Percentiles rank a stretch among this genome's conserved stretches.
Evolutionary conservation across 2,797 vertebrate genomes (phyloP).

Genomic region (Ctenochaetus hawaiiensis): DNA sequence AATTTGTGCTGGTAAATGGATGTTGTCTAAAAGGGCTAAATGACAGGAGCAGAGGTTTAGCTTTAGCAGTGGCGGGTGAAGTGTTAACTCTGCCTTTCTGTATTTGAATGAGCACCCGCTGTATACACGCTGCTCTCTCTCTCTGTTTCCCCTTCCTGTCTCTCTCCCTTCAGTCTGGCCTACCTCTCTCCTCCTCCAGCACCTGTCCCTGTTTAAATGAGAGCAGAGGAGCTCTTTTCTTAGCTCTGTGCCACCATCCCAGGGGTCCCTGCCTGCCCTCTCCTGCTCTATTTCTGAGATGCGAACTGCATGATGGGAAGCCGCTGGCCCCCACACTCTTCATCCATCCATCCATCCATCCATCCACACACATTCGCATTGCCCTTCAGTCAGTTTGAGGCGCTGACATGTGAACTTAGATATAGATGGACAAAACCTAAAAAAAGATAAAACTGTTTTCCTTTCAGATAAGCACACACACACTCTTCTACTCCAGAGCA

Average conservation of each 20-base stretch:
- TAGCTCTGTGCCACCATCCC: slow-evolving; percentile 83
- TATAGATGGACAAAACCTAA: slow-evolving; percentile 3
- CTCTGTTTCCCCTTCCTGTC: slow-evolving; percentile 18
- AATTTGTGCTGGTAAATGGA: slow-evolving; percentile 44
- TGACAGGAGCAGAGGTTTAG: slow-evolving; percentile 25
- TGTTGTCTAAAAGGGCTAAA: slow-evolving; percentile 33
- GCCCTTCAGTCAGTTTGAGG: slow-evolving; percentile 69
- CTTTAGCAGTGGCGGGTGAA: slow-evolving; percentile 11
- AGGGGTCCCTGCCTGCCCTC: slow-evolving; percentile 80
- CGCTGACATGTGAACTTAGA: slow-evolving; percentile 26
- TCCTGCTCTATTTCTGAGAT: slow-evolving; percentile 84
- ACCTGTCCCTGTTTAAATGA: slow-evolving; percentile 87
- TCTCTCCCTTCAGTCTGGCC: slow-evolving; percentile 55
- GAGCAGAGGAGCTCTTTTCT: slow-evolving; percentile 88
- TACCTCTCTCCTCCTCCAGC: slow-evolving; percentile 75
- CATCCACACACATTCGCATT: slow-evolving; percentile 46
- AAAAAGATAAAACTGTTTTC: not conserved
- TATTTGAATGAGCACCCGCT: slow-evolving; percentile 39
- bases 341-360: too few species aligned
- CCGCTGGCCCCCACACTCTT: slow-evolving; percentile 69
- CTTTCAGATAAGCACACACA: not conserved
- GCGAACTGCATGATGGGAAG: slow-evolving; percentile 81
- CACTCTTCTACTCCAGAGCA: not conserved
- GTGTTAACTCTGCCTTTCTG: slow-evolving; percentile 37
- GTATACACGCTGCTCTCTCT: slow-evolving; percentile 4